Base-by-base conservation (phyloP, 2,113 vertebrate species). In the Chaenocephalus aceratus region DNA sequence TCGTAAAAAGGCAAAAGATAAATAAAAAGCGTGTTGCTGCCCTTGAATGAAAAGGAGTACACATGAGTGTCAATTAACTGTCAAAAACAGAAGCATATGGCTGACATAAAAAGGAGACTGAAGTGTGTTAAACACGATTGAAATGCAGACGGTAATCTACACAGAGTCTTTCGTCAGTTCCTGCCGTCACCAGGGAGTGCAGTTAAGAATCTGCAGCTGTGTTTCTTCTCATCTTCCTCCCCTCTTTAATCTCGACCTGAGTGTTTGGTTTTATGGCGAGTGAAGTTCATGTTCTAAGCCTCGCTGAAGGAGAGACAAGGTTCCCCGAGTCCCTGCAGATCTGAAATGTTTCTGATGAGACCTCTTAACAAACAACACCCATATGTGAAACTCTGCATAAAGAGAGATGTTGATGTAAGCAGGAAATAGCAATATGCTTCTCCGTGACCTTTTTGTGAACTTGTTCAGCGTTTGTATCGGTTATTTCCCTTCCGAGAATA, bases 251-350 rank as follows among this genome's bases (percentile, higher is more conserved):
- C 73, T 84, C 36, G 2, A 84, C 73, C 87, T 76, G 67, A 72
- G 72, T 63, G 49, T 83, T 88, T 87, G 84, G 68, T 81, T 86
- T 78, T 72, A 67, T 69, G 54, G 44, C 49, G 71, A 79, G 70
- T 63, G 73, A 82, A 88, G 68, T 84, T 53, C 60, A 61, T 62
- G 79, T 86, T 82, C 60, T 82, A 68, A 84, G 84, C 69, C 58
- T 65, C 1, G 10, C 52, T 75, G 82, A 88, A 88, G 84, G 76
- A 91, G 83, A 90, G 73, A 85, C 86, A 87, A 84, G 82, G 89
- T 84, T 85, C 66, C 82, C 80, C 51, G 49, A 65, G 48, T 88
- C 72, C 79, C 87, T 46, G 80, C 72, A 82, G 84, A 63, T 75
- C 77, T 65, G 23, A 79, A 57, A 60, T 71, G 75, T 78, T 84